Evolutionary conservation across 2,888 invertebrate genomes (phyloP).

Genomic region (Blastobasis lacticolella): DNA sequence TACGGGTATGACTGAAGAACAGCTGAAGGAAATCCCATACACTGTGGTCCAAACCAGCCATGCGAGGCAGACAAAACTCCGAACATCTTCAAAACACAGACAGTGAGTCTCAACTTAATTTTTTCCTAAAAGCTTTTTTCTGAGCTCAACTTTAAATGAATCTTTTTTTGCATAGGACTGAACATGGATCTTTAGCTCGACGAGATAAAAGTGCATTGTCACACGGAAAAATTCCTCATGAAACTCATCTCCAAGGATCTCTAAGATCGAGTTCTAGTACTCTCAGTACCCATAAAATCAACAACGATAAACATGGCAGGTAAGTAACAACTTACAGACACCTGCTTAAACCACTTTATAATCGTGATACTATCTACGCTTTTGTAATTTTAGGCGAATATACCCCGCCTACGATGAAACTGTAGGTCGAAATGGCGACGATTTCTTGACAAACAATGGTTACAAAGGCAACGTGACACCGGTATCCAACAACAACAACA

Average conservation of each 20-base stretch:
- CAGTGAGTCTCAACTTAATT: slow-evolving; percentile 35
- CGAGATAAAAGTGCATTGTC: slow-evolving; percentile 54
- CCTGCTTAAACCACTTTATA: not conserved
- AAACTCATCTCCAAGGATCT: slow-evolving; percentile 66
- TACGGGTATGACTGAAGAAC: slow-evolving; percentile 90
- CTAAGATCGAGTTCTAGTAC: slow-evolving; percentile 76
- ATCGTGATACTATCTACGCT: too few species aligned
- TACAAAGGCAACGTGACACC: slow-evolving; percentile 56
- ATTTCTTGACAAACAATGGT: slow-evolving; percentile 62
- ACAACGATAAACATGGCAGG: slow-evolving; percentile 66
- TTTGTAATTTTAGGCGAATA: slow-evolving; percentile 43
- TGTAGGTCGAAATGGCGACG: slow-evolving; percentile 43
- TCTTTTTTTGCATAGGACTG: slow-evolving; percentile 30
- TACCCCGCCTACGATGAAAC: slow-evolving; percentile 62
- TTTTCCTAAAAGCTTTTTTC: not conserved
- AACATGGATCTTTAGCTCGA: slow-evolving; percentile 60
- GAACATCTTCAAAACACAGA: slow-evolving; percentile 58
- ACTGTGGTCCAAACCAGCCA: slow-evolving; percentile 87
- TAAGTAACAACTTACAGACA: slow-evolving; percentile 17
- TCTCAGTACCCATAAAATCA: slow-evolving; percentile 70
- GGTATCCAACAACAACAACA: slow-evolving; percentile 53
- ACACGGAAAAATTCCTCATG: slow-evolving; percentile 48
- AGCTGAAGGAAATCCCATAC: slow-evolving; percentile 90
- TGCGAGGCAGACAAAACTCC: slow-evolving; percentile 74
- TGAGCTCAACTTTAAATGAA: not conserved